phyloP scores from a whole-genome alignment of 2,113 vertebrate genomes.

The Carassius auratus region DNA sequence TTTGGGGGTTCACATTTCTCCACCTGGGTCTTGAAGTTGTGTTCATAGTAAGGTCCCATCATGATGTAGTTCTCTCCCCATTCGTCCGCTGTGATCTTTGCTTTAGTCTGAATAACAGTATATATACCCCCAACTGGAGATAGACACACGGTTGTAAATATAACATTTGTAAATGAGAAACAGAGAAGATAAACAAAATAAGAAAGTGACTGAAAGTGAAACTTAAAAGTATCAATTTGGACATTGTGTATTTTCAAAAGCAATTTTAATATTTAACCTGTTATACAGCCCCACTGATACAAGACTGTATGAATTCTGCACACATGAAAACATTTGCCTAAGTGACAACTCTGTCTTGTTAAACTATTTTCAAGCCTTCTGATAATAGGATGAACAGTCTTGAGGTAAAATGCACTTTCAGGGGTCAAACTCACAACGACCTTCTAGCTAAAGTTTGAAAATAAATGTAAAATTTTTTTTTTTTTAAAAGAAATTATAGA shows the following conservation, averaged over 20 bases:
- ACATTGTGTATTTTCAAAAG: too few relatives aligned
- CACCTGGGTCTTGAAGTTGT: constrained; percentile 94
- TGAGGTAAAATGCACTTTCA: not conserved
- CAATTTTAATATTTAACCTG: constrained; percentile 72
- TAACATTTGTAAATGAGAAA: not conserved
- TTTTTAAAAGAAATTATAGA: too few relatives aligned
- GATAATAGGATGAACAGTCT: constrained; percentile 20
- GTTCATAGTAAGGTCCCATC: constrained; percentile 92
- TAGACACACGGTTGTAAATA: not conserved
- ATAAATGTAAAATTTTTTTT: not conserved
- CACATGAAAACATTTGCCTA: not conserved
- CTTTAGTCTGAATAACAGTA: constrained; percentile 98
- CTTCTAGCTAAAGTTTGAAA: not conserved
- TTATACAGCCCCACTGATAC: constrained; percentile 45
- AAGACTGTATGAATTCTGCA: not conserved
- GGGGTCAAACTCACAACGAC: not conserved
- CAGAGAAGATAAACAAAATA: not conserved
- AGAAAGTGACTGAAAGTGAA: too few relatives aligned
- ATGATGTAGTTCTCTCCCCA: constrained; percentile 97
- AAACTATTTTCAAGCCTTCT: constrained; percentile 1
- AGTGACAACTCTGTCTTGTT: not conserved
- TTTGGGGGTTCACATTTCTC: constrained; percentile 85
- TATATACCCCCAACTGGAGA: constrained; percentile 93
- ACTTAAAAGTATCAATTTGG: too few relatives aligned
- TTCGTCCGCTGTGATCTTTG: constrained; percentile 89